phyloP scores from a whole-genome alignment of 1,140 invertebrate genomes.

The Calosoma granatense region DNA sequence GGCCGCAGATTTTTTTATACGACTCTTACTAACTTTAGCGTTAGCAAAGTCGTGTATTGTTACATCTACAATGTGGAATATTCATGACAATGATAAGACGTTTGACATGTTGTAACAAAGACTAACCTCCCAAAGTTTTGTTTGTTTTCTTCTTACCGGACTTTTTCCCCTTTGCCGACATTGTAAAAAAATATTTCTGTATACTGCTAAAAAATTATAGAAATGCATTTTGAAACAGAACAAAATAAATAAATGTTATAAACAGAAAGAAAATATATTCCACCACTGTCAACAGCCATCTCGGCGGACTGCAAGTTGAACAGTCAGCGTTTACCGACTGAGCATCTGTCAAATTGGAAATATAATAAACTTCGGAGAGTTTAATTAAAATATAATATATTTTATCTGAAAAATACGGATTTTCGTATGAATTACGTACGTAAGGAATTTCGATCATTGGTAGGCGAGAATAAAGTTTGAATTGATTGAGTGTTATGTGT shows the following conservation, averaged over 20 bases:
- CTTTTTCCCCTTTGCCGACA: conserved; percentile 22
- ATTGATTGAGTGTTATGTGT: background rate
- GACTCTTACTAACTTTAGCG: conserved; percentile 38
- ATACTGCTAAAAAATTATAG: conserved; percentile 15
- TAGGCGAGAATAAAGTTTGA: too few species aligned
- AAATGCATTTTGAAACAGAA: conserved; percentile 14
- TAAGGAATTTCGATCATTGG: too few species aligned
- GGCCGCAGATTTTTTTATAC: conserved; percentile 43
- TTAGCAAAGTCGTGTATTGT: conserved; percentile 55
- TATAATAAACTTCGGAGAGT: too few species aligned
- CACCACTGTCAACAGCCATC: conserved; percentile 23
- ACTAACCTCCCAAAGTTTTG: conserved; percentile 25
- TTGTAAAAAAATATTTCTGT: conserved; percentile 16
- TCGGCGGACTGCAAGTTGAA: background rate
- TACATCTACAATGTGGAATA: conserved; percentile 43
- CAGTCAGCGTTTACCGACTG: background rate
- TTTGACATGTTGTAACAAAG: background rate
- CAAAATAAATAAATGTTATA: background rate
- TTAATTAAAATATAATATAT: too few species aligned
- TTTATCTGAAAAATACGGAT: too few species aligned
- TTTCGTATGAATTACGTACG: too few species aligned
- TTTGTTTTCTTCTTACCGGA: conserved; percentile 18
- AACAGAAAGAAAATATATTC: conserved; percentile 11
- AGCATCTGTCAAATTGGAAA: too few species aligned
- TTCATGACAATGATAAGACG: background rate